phyloP scores from a whole-genome alignment of 2,113 vertebrate species.

The Piaya cayana region DNA sequence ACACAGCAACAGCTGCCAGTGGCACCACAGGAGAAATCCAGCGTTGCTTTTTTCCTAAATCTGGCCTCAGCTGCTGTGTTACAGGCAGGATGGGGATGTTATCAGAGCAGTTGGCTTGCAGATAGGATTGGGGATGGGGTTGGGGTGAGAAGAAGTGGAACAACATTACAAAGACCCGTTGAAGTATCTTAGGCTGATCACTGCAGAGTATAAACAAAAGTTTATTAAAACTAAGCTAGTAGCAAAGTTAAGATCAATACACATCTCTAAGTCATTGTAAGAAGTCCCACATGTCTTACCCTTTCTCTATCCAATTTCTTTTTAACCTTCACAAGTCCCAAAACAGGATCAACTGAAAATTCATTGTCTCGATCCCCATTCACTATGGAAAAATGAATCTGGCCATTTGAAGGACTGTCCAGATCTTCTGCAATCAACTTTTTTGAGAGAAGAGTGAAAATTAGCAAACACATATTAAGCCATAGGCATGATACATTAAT shows the following conservation, averaged over 20 bases:
- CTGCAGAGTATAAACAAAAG: not conserved
- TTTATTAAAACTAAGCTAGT: not conserved
- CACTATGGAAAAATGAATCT: conserved; percentile 89
- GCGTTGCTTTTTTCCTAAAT: not conserved
- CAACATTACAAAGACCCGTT: not conserved
- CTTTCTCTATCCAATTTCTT: conserved; percentile 93
- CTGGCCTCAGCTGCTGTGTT: not conserved
- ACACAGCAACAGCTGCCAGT: not conserved
- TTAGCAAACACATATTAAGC: not conserved
- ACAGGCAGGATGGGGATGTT: not conserved
- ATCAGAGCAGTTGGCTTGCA: not conserved
- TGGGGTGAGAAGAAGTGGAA: not conserved
- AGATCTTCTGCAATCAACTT: conserved; percentile 92
- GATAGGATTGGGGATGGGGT: not conserved
- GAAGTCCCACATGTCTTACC: conserved; percentile 75
- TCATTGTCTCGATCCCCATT: conserved; percentile 89
- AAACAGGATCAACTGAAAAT: conserved; percentile 89
- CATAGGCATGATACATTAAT: not conserved
- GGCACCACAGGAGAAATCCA: not conserved
- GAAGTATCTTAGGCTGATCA: not conserved
- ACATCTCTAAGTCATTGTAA: conserved; percentile 7
- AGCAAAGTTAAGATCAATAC: not conserved
- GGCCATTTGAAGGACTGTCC: conserved; percentile 90
- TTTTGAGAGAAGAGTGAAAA: conserved; percentile 23
- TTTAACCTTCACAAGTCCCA: conserved; percentile 91